A percentile compares a stretch with the other conserved stretches of the same genome.
Conservation (phyloP, 2,888 invertebrate genomes). For the Apomyelois bistriatella region DNA sequence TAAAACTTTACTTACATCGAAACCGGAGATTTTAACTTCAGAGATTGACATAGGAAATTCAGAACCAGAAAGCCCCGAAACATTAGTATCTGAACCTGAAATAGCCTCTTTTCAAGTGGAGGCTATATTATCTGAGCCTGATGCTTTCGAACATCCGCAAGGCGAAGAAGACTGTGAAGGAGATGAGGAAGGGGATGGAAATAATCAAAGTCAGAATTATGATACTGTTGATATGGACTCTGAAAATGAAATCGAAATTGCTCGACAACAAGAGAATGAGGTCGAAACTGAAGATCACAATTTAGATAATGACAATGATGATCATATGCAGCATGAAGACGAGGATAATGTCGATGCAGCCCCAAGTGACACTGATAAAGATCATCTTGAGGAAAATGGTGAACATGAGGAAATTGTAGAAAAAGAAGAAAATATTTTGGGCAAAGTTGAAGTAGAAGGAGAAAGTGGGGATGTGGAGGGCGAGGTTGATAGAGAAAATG, state of each 20-base stretch:
- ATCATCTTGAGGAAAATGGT: conserved; percentile 37
- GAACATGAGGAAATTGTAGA: conserved; percentile 42
- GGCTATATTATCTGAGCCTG: conserved; percentile 70
- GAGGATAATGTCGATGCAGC: conserved; percentile 40
- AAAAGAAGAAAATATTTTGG: conserved; percentile 32
- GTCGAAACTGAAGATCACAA: conserved; percentile 37
- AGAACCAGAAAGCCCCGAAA: conserved; percentile 74
- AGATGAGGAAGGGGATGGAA: conserved; percentile 39
- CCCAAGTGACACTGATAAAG: conserved; percentile 46
- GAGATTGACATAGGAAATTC: conserved; percentile 74
- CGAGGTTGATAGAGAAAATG: conserved; percentile 41
- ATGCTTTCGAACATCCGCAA: conserved; percentile 40
- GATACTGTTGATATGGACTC: conserved; percentile 75
- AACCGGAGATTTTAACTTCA: conserved; percentile 68
- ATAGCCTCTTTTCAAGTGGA: conserved; percentile 76
- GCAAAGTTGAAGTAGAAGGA: conserved; percentile 32
- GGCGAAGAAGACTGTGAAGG: conserved; percentile 37
- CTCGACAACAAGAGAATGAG: conserved; percentile 53
- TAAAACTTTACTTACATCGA: conserved; percentile 70
- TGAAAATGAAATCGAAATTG: conserved; percentile 74
- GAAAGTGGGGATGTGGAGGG: conserved; percentile 33
- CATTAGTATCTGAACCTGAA: conserved; percentile 74
- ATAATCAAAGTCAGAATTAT: conserved; percentile 58
- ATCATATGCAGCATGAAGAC: conserved; percentile 31
- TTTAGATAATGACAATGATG: conserved; percentile 34